Conservation (phyloP, 2,888 invertebrate species). For the Acanthosoma haemorrhoidale region DNA sequence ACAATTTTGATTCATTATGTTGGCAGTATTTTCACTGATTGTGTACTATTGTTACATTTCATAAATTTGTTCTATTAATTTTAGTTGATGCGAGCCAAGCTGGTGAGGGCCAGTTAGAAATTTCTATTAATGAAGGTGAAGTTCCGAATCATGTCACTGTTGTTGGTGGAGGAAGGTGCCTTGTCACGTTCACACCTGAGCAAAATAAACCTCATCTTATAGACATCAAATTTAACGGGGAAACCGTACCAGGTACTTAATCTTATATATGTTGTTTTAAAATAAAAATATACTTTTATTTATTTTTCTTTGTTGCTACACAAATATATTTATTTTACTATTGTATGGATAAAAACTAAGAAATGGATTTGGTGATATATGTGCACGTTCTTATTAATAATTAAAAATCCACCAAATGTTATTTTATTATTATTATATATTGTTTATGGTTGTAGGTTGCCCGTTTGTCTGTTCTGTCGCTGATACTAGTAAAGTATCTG, state of each 20-base stretch:
- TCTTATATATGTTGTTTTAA: not conserved
- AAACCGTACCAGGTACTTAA: slow-evolving; percentile 69
- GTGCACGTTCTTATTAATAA: too few species aligned
- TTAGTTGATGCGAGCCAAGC: slow-evolving; percentile 96
- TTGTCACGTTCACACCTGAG: slow-evolving; percentile 92
- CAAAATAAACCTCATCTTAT: slow-evolving; percentile 85
- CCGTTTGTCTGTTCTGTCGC: slow-evolving; percentile 83
- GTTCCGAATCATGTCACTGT: slow-evolving; percentile 96
- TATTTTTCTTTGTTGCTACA: too few species aligned
- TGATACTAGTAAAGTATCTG: slow-evolving; percentile 68
- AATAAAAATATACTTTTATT: too few species aligned
- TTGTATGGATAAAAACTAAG: too few species aligned
- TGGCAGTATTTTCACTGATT: too few species aligned
- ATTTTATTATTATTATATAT: not conserved
- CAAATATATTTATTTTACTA: too few species aligned
- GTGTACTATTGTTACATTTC: not conserved
- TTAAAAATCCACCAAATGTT: too few species aligned
- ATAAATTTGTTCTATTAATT: slow-evolving; percentile 42
- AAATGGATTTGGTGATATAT: too few species aligned
- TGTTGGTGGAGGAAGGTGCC: slow-evolving; percentile 88
- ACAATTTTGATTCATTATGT: too few species aligned
- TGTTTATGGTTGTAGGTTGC: slow-evolving; percentile 50
- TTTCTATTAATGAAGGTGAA: slow-evolving; percentile 97
- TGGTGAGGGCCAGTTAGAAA: slow-evolving; percentile 98
- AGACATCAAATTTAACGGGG: slow-evolving; percentile 93